phyloP scores from a whole-genome alignment of 2,888 invertebrate species.

The Drosophila peninsularis region DNA sequence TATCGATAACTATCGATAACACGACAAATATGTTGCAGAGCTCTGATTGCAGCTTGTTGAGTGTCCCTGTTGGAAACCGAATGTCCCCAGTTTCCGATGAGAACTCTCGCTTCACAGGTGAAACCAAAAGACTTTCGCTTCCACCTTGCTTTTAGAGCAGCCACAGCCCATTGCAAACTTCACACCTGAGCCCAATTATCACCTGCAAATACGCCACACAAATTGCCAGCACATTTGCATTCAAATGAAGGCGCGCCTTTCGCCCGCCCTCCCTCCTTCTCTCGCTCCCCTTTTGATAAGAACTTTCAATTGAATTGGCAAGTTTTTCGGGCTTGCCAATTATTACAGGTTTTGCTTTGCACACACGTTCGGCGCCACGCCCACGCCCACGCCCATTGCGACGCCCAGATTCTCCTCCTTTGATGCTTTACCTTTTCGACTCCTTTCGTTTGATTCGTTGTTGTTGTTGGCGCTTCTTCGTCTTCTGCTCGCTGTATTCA shows the following conservation, averaged over 20 bases:
- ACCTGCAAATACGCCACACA: not conserved
- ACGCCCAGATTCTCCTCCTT: not conserved
- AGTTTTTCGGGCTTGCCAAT: conserved; percentile 30
- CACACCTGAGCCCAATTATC: conserved; percentile 15
- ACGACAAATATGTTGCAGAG: too few relatives aligned
- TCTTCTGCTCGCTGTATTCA: conserved; percentile 9
- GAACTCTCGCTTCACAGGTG: not conserved
- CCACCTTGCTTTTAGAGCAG: not conserved
- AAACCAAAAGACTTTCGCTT: not conserved
- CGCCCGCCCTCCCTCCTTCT: not conserved
- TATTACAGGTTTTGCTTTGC: conserved; percentile 23
- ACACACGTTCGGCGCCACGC: not conserved
- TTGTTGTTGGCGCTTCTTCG: not conserved
- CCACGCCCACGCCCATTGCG: not conserved
- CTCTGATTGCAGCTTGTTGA: too few relatives aligned
- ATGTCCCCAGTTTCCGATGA: too few relatives aligned
- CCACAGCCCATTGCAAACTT: not conserved
- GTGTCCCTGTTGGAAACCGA: too few relatives aligned
- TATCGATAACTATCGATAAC: conserved; percentile 3
- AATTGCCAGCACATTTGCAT: conserved; percentile 2
- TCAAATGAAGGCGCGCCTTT: not conserved
- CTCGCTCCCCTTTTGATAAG: not conserved
- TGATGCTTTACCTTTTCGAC: conserved; percentile 9
- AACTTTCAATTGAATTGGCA: conserved; percentile 16
- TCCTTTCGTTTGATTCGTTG: conserved; percentile 18